A percentile compares a stretch with the other conserved stretches of the same genome.
Conservation (phyloP, 2,113 vertebrate genomes). For the Rhea pennata region DNA sequence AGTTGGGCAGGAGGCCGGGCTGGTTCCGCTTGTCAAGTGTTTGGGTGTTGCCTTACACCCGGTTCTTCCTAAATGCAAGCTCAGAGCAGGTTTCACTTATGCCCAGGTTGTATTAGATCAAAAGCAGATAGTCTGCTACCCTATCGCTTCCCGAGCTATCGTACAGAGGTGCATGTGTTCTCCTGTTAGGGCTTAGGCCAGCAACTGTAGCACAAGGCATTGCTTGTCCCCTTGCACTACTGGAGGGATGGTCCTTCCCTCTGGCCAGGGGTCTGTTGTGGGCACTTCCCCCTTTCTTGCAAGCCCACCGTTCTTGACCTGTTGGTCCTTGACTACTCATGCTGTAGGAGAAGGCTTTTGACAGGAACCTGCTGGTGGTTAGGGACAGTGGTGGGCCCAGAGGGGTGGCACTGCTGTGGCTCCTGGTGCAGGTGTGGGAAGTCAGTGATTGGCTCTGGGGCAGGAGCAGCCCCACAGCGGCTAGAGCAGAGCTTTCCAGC, state of each 20-base stretch:
- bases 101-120: background rate
- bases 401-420: background rate
- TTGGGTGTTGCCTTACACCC: background rate
- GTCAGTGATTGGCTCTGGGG: background rate
- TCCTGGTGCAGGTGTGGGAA: too few species aligned
- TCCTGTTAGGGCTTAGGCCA: background rate
- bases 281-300: accelerated
- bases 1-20: background rate
- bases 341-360: too few species aligned
- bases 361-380: too few species aligned
- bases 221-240: background rate
- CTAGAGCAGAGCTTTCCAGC: background rate
- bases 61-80: accelerated
- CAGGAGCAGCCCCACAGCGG: background rate
- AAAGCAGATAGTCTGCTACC: background rate
- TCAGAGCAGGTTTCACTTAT: background rate
- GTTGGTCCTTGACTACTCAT: background rate
- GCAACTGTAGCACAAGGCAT: background rate
- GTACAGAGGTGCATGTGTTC: background rate
- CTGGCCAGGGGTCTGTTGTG: background rate
- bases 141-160: accelerated
- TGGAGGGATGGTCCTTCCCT: background rate
- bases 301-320: background rate
- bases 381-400: background rate
- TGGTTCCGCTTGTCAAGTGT: background rate